Evolutionary conservation across 1,140 invertebrate genomes (phyloP), one percentile per base, ranked within the genome.

Genomic region (Drosophila chauvacae): DNA sequence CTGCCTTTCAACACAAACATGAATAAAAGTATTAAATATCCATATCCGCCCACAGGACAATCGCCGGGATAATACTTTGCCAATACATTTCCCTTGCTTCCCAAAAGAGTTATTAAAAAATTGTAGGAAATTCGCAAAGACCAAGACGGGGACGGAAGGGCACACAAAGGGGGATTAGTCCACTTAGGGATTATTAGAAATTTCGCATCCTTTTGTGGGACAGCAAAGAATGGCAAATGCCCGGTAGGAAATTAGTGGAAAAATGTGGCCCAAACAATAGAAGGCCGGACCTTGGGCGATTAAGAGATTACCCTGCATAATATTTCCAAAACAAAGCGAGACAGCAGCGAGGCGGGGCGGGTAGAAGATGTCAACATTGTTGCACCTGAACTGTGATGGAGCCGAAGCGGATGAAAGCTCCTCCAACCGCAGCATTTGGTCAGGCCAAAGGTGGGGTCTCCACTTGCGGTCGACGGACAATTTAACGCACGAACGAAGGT

Each of bases 21-120:
- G 62, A 35, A 81, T 72, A 87, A 88, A 85, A 68, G 84, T 88
- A 85, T 88, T 88, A 79, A 88, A 85, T 88, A 58, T 90, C 85
- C 81, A 85, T 88, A 88, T 88, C 85, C 85, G 77, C 85, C 85
- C 81, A 90, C 82, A 47, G 85, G 87, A 88, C 85, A 88, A 88
- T 79, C 63, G 64, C 4, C 26, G 48, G 65, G 83, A 72, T 82
- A 81, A 75, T 74, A 58, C 77, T 53, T 62, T 74, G 70, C 63
- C 64, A 57, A 61, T 63, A 35, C 47, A 57, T 57, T 75, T 56
- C 47, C 62, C 41, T 57, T 62, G 33, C 37, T 63, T 70, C 61
- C 26, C 59, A 76, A 72, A 86, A 87, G 85, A 88, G 84, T 88
- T 88, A 88, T 88, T 90, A 88, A 81, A 74, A 75, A 74, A 64